These are phyloP conservation scores for Acanthoscelides obtectus DNA, from an alignment of 2,888 invertebrate species.

Conservation along the genomic window DNA sequence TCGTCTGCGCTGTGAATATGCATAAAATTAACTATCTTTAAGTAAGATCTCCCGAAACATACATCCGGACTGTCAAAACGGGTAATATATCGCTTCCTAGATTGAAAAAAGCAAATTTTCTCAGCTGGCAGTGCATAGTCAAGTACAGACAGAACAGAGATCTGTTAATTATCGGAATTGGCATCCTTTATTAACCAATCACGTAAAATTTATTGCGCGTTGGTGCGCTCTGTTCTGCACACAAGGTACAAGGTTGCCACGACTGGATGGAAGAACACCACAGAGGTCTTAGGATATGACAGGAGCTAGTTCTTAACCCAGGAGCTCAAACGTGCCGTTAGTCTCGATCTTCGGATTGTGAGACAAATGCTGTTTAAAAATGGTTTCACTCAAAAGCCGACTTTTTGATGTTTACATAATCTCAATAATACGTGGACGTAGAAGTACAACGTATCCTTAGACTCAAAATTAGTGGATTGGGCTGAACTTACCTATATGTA, in stretches of 20 bases:
- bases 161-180: neutral
- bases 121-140: neutral
- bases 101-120: neutral
- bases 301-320: too few relatives aligned
- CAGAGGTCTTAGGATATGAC: too few relatives aligned
- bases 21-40: neutral
- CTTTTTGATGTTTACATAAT: too few relatives aligned
- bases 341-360: too few relatives aligned
- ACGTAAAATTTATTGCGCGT: constrained; percentile 19
- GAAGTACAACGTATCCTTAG: too few relatives aligned
- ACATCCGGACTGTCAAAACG: neutral
- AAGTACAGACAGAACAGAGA: neutral
- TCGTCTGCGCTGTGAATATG: neutral
- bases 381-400: too few relatives aligned
- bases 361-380: too few relatives aligned
- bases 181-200: constrained; percentile 22
- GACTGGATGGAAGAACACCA: neutral
- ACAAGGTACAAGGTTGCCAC: neutral
- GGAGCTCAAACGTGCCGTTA: too few relatives aligned
- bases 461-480: too few relatives aligned
- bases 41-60: neutral
- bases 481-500: too few relatives aligned
- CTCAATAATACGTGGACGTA: too few relatives aligned
- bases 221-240: neutral
- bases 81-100: neutral